Evolutionary conservation across 2,113 vertebrate species (phyloP).

Genomic region (Etia nguti): DNA sequence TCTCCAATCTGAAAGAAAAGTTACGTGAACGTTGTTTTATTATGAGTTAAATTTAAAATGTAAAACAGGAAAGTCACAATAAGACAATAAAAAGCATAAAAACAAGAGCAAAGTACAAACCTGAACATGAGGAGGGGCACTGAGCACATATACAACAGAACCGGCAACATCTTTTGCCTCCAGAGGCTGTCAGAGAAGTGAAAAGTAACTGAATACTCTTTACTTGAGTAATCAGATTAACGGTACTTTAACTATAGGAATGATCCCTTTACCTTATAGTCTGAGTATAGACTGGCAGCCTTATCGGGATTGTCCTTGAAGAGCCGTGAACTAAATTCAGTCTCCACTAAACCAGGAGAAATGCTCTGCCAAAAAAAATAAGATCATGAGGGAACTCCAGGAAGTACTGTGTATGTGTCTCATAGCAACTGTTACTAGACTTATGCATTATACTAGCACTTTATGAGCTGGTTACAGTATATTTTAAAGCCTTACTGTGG

Average conservation of each 20-base stretch:
- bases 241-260: not conserved
- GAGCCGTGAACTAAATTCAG: conserved; percentile 15
- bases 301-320: not conserved
- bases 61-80: not conserved
- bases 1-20: conserved; percentile 79
- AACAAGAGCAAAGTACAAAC: not conserved
- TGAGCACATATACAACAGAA: not conserved
- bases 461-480: not conserved
- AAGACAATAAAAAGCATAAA: not conserved
- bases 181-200: not conserved
- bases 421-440: not conserved
- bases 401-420: not conserved
- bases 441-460: not conserved
- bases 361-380: not conserved
- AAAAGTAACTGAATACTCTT: not conserved
- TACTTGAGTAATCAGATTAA: not conserved
- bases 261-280: conserved; percentile 6
- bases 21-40: not conserved
- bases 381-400: not conserved
- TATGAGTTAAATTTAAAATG: not conserved
- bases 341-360: conserved; percentile 41
- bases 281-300: not conserved
- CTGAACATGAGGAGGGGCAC: not conserved
- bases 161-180: not conserved
- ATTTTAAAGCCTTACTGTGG: not conserved